Evolutionary conservation across 2,797 vertebrate species (phyloP), one percentile per base, ranked within the genome.

Genomic region (Squalus acanthias): DNA sequence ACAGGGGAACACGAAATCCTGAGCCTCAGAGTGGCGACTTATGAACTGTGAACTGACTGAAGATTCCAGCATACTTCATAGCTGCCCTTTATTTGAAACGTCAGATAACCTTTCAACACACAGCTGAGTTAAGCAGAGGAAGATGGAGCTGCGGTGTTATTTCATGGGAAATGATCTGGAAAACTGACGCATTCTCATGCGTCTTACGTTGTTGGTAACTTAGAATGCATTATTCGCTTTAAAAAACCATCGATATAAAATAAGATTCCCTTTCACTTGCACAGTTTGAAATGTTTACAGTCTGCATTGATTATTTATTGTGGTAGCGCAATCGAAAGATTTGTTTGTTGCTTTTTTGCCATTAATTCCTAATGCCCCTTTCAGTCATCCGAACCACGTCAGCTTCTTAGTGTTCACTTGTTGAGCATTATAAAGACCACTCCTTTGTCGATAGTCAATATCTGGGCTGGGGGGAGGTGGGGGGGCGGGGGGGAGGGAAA

Each of bases 21-120:
- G 99, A 99, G 96, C 99, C 99, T 29, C 99, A 99, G 97, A 99
- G 99, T 0, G 99, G 99, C 0, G 99, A 99, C 97, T 99, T 99
- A 97, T 99, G 98, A 99, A 96, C 97, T 57, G 87, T 69, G 33
- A 50, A 74, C n/a, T 93, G 85, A 92, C 22, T 17, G 63, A 91
- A 93, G 91, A 57, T 79, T 93, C 93, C 70, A 69, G 46, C 65
- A 94, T 22, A 96, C 72, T 89, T 74, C 67, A 33, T 63, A 79
- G 22, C 87, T 7, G 50, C 88, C 39, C 1, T 69, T 65, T 95
- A 57, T 65, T 60, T 76, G 46, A 57, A 57, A 29, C 29, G n/a
- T 57, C 94, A 95, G 26, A 53, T 57, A 76, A 95, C 94, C 53
- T 53, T 72, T 95, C 53, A 53, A 29, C n/a, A 39, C 57, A 91